phyloP scores from a whole-genome alignment of 2,888 invertebrate genomes.

The Cylindroiulus punctatus region DNA sequence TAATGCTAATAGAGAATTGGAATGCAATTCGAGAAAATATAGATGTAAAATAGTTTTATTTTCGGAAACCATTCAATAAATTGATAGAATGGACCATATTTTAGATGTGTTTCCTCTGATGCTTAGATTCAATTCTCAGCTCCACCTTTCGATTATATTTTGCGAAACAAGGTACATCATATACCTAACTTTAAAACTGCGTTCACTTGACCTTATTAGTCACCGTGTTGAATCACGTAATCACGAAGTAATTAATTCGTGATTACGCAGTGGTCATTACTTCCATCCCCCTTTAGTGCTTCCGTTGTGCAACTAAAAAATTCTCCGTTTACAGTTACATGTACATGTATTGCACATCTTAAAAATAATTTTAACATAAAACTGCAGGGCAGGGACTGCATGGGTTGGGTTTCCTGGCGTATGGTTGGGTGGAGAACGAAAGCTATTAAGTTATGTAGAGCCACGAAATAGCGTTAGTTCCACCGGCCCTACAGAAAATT shows the following conservation, averaged over 20 bases:
- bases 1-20: too few relatives aligned
- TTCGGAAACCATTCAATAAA: too few relatives aligned
- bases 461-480: conserved; percentile 12
- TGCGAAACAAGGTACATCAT: neutral
- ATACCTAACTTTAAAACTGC: neutral
- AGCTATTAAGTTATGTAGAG: neutral
- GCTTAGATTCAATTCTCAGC: too few relatives aligned
- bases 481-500: neutral
- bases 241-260: conserved; percentile 29
- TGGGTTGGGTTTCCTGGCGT: conserved; percentile 19
- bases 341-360: neutral
- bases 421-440: neutral
- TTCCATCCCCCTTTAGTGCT: neutral
- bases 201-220: neutral
- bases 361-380: neutral
- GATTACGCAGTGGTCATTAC: conserved; percentile 12
- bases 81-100: too few relatives aligned
- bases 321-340: neutral
- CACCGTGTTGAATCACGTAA: neutral
- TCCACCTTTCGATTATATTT: neutral
- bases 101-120: too few relatives aligned
- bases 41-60: too few relatives aligned
- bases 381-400: neutral
- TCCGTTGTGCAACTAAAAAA: neutral
- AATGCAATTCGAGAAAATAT: too few relatives aligned